Evolutionary conservation across 2,113 vertebrate genomes (phyloP), one percentile per base, ranked within the genome.

Genomic region (Bufo bufo): DNA sequence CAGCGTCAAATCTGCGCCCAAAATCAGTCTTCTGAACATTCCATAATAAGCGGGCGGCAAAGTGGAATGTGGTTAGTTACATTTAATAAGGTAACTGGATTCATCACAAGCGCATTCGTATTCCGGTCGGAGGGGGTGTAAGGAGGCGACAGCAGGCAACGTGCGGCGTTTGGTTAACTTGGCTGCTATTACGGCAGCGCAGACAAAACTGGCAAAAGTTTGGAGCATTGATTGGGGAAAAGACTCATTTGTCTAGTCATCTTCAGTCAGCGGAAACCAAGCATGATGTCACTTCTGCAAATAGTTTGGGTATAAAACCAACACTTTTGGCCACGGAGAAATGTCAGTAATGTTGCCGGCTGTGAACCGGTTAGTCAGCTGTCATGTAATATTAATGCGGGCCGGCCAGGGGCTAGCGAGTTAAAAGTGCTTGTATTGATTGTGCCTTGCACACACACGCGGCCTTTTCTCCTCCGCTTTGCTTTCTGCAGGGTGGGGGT

Each of bases 341-440:
- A 43, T 71, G 66, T 71, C 66, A 71, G 4, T 11, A 4, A 1
- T 71, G 66, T 71, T 17, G 33, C 47, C 43, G 43, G 13, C 12
- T 56, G 52, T 52, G 66, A 33, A 52, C 63, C 71, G 66, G 86
- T 65, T 82, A 75, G 43, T 82, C 33, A 14, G 9, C 43, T n/a
- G 87, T 69, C 81, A 78, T 89, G 74, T 78, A 89, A 78, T 89
- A 84, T 84, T 89, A 84, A 89, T 84, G 82, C 69, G 71, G 56
- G 20, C 43, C 14, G 20, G 71, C 17, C 45, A 63, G 75, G 84
- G 71, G 54, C 11, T 61, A 20, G 56, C 17, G 17, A 14, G 69
- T 84, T 88, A 88, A 77, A 80, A 83, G 84, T 82, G 87, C 20
- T 84, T 66, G 49, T 69, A 88, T 88, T 77, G 81, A 88, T 88